Evolutionary conservation across 2,797 vertebrate genomes (phyloP).

Genomic region (Neoniphon sammara): DNA sequence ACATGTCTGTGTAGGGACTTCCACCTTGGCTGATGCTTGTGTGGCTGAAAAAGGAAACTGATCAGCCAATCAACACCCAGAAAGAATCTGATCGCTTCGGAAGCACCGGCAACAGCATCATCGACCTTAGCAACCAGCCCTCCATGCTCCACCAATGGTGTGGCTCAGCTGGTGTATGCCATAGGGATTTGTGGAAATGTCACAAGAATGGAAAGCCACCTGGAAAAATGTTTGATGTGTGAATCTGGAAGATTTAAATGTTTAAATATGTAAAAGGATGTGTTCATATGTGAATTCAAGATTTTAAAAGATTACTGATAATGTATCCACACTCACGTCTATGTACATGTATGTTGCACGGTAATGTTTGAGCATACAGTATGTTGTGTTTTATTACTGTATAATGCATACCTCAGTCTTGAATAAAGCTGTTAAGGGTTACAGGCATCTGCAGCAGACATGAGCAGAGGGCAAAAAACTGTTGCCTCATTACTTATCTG

Average conservation of each 20-base stretch:
- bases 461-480: too few relatives aligned
- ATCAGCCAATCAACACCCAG: slow-evolving; percentile 65
- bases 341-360: not conserved
- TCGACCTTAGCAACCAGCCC: slow-evolving; percentile 63
- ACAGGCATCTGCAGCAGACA: too few relatives aligned
- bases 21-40: slow-evolving; percentile 34
- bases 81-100: slow-evolving; percentile 59
- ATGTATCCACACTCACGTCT: not conserved
- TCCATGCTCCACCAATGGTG: slow-evolving; percentile 26
- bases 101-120: slow-evolving; percentile 68
- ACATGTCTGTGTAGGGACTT: slow-evolving; percentile 27
- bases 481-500: not conserved
- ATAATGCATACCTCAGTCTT: too few relatives aligned
- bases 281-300: too few relatives aligned
- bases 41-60: slow-evolving; percentile 29
- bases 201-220: not conserved
- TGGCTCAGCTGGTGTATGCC: slow-evolving; percentile 10
- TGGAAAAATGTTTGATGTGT: not conserved
- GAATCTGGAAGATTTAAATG: too few relatives aligned
- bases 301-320: too few relatives aligned
- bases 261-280: too few relatives aligned
- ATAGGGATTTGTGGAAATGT: slow-evolving; percentile 4
- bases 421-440: too few relatives aligned
- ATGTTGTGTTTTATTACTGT: too few relatives aligned
- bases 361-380: not conserved